Conservation (phyloP, 2,797 vertebrate species). For the Hafferia zeledoni region DNA sequence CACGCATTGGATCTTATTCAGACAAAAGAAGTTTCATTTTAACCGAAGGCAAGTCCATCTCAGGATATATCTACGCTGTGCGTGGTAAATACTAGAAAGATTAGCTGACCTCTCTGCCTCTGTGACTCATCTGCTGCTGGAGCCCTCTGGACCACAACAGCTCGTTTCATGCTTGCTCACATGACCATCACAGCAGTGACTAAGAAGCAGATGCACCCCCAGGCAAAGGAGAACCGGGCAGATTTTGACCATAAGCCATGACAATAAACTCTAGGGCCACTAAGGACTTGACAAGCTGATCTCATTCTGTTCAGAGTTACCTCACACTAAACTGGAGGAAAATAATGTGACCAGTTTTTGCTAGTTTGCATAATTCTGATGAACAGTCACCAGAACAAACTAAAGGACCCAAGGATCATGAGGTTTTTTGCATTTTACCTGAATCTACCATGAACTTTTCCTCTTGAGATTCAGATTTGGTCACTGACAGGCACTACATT, state of each 20-base stretch:
- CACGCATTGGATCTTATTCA: neutral
- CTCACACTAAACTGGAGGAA: neutral
- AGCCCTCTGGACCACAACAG: neutral
- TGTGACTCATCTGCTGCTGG: constrained; percentile 21
- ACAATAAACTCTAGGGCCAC: neutral
- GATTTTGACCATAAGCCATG: neutral
- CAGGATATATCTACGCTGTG: neutral
- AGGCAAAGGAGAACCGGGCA: neutral
- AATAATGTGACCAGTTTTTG: neutral
- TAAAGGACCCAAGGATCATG: neutral
- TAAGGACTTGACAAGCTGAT: neutral
- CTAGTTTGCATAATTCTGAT: neutral
- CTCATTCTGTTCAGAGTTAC: neutral
- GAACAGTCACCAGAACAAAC: neutral
- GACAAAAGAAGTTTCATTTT: neutral
- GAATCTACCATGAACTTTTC: neutral
- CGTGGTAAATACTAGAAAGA: neutral
- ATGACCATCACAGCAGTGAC: neutral
- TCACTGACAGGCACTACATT: neutral
- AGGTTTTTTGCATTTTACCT: neutral
- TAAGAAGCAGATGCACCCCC: constrained; percentile 10
- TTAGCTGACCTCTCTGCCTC: neutral
- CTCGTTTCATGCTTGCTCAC: neutral
- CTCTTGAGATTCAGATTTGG: neutral
- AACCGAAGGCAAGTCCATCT: neutral